phyloP scores from a whole-genome alignment of 2,113 vertebrate genomes.

The Solenodon paradoxus region DNA sequence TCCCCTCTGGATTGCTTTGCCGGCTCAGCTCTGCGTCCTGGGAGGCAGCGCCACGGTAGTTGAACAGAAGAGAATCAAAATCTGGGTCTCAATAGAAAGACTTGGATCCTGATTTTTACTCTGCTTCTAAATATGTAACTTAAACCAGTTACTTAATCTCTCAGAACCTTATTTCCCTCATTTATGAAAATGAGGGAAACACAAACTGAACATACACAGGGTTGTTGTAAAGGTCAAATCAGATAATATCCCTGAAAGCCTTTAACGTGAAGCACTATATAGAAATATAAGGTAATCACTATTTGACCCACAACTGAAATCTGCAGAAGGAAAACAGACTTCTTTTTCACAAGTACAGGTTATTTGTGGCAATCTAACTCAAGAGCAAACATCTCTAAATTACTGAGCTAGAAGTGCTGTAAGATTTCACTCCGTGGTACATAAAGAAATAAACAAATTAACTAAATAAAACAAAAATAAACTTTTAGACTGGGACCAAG shows the following conservation, averaged over 20 bases:
- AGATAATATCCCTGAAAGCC: not conserved
- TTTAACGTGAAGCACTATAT: not conserved
- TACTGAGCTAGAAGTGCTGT: no score
- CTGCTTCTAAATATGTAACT: not conserved
- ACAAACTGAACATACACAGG: not conserved
- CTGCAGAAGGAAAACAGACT: not conserved
- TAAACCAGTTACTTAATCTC: not conserved
- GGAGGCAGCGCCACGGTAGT: not conserved
- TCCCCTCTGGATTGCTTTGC: not conserved
- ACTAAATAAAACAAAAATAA: no score
- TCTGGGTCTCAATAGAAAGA: not conserved
- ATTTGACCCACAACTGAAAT: not conserved
- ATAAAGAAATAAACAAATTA: no score
- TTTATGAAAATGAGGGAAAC: not conserved
- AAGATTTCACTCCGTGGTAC: no score
- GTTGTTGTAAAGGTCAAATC: not conserved
- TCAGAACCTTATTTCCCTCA: not conserved
- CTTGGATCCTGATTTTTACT: not conserved
- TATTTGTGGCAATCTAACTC: not conserved
- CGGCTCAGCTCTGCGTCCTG: not conserved
- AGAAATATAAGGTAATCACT: not conserved
- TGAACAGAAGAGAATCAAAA: not conserved
- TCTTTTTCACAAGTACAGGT: not conserved
- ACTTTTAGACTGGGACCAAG: no score
- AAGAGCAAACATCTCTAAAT: not conserved